phyloP scores from a whole-genome alignment of 92 coral and sea anemone genomes.

The Phenganax subtilis region DNA sequence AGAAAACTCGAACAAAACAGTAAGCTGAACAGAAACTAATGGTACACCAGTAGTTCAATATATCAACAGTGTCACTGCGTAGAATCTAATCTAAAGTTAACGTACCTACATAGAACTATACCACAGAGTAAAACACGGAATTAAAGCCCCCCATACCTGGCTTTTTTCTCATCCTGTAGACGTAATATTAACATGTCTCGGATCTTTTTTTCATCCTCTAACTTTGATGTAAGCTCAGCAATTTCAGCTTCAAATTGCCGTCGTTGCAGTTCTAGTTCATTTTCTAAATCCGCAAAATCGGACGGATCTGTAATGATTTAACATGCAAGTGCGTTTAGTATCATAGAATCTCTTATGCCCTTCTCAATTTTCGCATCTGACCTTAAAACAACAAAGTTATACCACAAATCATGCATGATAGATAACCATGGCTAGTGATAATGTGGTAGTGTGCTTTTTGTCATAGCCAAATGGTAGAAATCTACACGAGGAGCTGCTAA shows the following conservation, averaged over 20 bases:
- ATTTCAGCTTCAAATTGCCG: constrained; percentile 62
- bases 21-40: neutral
- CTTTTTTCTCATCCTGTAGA: constrained; percentile 71
- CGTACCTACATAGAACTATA: neutral
- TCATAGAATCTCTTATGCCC: neutral
- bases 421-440: too few relatives aligned
- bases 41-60: too few relatives aligned
- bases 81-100: neutral
- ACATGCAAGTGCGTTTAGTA: neutral
- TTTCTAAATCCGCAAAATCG: constrained; percentile 62
- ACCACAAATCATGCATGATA: too few relatives aligned
- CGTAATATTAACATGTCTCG: constrained; percentile 71
- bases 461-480: too few relatives aligned
- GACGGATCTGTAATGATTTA: neutral
- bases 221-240: constrained; percentile 54
- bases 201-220: constrained; percentile 77
- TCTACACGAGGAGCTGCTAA: too few relatives aligned
- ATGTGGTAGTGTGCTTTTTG: too few relatives aligned
- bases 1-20: neutral
- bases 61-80: too few relatives aligned
- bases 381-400: too few relatives aligned
- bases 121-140: neutral
- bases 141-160: constrained; percentile 54
- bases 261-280: constrained; percentile 76
- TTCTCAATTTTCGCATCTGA: too few relatives aligned